Evolutionary conservation across 2,113 vertebrate species (phyloP).

Genomic region (Pedionomus torquatus): DNA sequence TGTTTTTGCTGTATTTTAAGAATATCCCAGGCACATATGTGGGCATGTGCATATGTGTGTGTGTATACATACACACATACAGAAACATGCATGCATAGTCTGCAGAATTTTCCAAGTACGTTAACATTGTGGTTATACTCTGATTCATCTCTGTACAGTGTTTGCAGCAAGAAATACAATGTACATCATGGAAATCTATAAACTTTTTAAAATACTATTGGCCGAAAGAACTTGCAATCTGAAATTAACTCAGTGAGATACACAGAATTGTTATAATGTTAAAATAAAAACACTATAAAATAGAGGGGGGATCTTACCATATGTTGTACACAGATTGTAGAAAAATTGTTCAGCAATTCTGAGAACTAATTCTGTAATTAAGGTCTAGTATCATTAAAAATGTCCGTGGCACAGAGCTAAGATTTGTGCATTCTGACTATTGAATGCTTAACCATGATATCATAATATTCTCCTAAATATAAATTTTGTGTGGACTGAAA

Average conservation of each 20-base stretch:
- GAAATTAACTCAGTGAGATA: neutral
- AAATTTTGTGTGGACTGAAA: neutral
- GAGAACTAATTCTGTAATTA: neutral
- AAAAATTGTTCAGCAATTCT: neutral
- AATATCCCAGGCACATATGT: neutral
- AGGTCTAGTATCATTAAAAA: neutral
- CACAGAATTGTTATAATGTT: neutral
- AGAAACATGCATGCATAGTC: neutral
- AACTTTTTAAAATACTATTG: neutral
- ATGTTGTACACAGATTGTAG: neutral
- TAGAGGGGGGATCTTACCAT: neutral
- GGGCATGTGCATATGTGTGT: accelerated
- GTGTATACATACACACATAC: neutral
- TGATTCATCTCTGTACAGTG: neutral
- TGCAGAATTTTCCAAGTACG: neutral
- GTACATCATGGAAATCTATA: neutral
- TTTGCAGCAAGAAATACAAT: neutral
- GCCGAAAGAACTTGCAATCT: neutral
- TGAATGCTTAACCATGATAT: neutral
- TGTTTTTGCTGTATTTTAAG: neutral
- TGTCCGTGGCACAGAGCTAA: neutral
- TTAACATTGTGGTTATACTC: accelerated
- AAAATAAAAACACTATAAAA: neutral
- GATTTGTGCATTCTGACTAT: neutral
- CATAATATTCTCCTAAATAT: neutral